Base-by-base conservation (phyloP, 2,797 vertebrate genomes). In the Pantherophis vulpinus region DNA sequence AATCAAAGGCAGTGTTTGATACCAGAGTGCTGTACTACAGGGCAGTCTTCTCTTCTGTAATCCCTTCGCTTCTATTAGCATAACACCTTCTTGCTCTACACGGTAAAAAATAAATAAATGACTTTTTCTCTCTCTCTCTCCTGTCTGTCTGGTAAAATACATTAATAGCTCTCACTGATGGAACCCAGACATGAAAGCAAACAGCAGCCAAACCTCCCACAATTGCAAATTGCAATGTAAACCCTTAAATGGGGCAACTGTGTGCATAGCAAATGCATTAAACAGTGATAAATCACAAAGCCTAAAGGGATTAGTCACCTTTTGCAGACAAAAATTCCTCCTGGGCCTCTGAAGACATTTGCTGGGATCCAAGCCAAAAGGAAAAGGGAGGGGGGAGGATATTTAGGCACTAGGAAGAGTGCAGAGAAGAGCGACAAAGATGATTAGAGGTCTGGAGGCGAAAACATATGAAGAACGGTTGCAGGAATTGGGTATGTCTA, bases 171-270 rank as follows among this genome's bases (percentile, higher is more conserved):
- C 83, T 63, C 90, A 86, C 90, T 16, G 37, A 51, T 89, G 87
- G 25, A 87, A 86, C 42, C 56, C 87, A 86, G 60, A 83, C 90
- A 91, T 5, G 56, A 61, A 91, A 16, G 86, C 58, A 91, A 91
- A 91, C 9, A 86, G 47, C 87, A 60, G 59, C 70, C 9, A 51
- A 54, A 58, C 87, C 18, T 32, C 32, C 11, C 14, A 18, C 51
- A 79, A 60, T 55, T 63, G 90, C 56, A 93, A 93, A 93, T 93
- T 87, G n/a, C 58, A 32, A 54, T 88, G 86, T 83, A 93, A 93
- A 91, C 90, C 93, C 58, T 59, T 89, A 83, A 93, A 91, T 88
- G 60, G 86, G 37, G 25, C 7, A 20, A 27, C 7, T 12, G 79
- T 89, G 61, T 93, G 86, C 90, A 89, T 91, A 83, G 90, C 6